Base-by-base conservation (phyloP, 2,113 vertebrate genomes). In the Microtus oregoni region DNA sequence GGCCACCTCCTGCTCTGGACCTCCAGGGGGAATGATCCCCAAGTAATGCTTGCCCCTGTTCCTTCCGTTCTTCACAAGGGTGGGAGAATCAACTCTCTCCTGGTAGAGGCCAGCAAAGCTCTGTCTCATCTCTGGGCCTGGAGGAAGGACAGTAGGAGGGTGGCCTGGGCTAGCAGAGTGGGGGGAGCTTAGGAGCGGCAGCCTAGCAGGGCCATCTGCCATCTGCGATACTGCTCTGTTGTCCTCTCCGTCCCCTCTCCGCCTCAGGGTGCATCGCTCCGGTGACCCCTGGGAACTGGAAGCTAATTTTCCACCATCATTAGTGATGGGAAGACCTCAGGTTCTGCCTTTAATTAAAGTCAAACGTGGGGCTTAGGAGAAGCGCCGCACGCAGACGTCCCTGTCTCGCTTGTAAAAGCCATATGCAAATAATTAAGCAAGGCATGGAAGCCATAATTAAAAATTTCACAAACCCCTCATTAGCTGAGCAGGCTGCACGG, bases 371-470 rank as follows among this genome's bases (percentile, higher is more conserved):
- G 97, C 95, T 92, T 97, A 97, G 96, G 97, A 97, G 97, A 96
- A 97, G 87, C 70, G 28, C 97, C 85, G 94, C 96, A 95, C 73
- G 90, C 92, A 88, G 96, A 98, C 94, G 50, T 94, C 97, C 97
- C 96, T 97, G 97, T 96, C 97, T 97, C 98, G 96, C 96, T 97
- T 98, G 97, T 96, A 94, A 96, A 97, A 98, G 98, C 97, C 97
- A 97, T 98, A 98, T 98, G 98, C 98, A 98, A 98, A 98, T 98
- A 98, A 99, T 98, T 98, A 98, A 97, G 98, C 94, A 90, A 98
- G 97, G 94, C 96, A 98, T 68, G 97, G 92, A 96, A 98, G 97
- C 97, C 97, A 97, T 95, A 97, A 98, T 97, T 98, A 98, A 98
- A 98, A 98, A 97, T 96, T 97, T 98, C 96, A 97, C 96, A 97